Conservation (phyloP, 2,888 invertebrate species). For the Bursaphelenchus okinawaensis region DNA sequence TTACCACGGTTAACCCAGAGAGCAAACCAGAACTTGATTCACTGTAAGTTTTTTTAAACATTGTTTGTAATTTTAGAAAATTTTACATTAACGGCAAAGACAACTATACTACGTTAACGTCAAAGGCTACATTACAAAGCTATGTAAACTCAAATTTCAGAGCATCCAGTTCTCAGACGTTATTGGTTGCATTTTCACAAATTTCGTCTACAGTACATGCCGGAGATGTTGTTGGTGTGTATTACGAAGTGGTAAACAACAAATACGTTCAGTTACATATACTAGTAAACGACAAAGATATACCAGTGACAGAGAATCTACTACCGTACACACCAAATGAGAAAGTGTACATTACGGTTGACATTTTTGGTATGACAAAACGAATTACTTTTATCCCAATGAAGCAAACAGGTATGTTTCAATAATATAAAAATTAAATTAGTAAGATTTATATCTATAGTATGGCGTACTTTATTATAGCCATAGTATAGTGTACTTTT, state of each 20-base stretch:
- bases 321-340: neutral
- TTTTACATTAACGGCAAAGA: neutral
- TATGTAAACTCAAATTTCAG: too few relatives aligned
- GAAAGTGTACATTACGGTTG: neutral
- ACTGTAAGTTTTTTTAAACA: neutral
- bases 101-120: too few relatives aligned
- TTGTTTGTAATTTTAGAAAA: neutral
- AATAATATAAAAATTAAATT: too few relatives aligned
- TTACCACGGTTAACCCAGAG: slow-evolving; percentile 7
- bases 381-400: neutral
- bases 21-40: neutral
- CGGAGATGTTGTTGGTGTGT: slow-evolving; percentile 1
- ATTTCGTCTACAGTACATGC: neutral
- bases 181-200: neutral
- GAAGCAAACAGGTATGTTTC: neutral
- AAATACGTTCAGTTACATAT: neutral
- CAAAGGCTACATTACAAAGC: too few relatives aligned
- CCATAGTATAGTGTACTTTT: too few relatives aligned
- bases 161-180: neutral
- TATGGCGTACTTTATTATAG: too few relatives aligned
- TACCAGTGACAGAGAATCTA: neutral
- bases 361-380: slow-evolving; percentile 5
- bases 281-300: slow-evolving; percentile 6
- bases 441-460: neutral
- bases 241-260: neutral